These are phyloP conservation scores for Phyllotreta striolata DNA, from an alignment of 2,888 invertebrate species.

Conservation along the genomic window DNA sequence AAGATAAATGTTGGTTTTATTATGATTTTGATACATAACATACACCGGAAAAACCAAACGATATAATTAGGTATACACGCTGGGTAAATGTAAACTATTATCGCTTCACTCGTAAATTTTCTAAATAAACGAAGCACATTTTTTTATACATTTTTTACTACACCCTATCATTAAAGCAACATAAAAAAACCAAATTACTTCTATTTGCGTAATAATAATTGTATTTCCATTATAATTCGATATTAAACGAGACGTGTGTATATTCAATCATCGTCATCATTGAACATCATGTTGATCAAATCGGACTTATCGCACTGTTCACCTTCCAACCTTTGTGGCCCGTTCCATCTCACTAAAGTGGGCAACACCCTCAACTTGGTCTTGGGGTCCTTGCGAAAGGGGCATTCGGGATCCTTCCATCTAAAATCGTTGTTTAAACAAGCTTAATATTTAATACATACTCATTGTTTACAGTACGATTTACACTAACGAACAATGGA, in stretches of 20 bases:
- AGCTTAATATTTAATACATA: too few species aligned
- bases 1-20: too few species aligned
- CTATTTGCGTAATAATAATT: background rate
- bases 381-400: constrained; percentile 79
- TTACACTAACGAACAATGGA: background rate
- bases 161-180: too few species aligned
- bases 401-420: constrained; percentile 85
- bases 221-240: background rate
- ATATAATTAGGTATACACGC: too few species aligned
- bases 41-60: too few species aligned
- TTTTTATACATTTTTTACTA: too few species aligned
- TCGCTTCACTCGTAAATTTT: background rate
- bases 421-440: constrained; percentile 61
- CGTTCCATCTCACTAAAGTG: constrained; percentile 81
- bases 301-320: constrained; percentile 77
- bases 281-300: constrained; percentile 81
- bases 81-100: too few species aligned
- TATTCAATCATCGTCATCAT: constrained; percentile 69
- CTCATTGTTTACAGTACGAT: background rate
- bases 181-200: background rate
- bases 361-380: constrained; percentile 81
- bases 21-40: too few species aligned
- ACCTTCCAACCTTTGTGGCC: constrained; percentile 81
- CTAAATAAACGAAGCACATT: background rate
- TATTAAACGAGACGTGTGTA: constrained; percentile 15